Evolutionary conservation across 2,797 vertebrate species (phyloP), one percentile per base, ranked within the genome.

Genomic region (Carduelis carduelis): DNA sequence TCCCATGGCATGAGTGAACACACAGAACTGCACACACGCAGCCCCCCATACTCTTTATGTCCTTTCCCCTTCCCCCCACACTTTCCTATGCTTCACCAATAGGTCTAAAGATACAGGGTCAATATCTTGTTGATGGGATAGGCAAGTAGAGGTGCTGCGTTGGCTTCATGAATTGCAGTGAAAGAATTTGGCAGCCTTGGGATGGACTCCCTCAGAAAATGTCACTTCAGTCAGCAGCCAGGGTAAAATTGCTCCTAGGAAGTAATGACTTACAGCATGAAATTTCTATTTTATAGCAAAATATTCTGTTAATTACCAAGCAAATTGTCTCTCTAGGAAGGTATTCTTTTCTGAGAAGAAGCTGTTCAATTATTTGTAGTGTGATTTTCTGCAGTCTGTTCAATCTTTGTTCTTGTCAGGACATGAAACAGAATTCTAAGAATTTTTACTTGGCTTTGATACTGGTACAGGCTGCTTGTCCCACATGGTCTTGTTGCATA

Each of bases 41-140:
- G 9, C 2, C 3, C 8, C 13, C 10, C 6, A 11, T 6, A 14
- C 1, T n/a, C 3, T 35, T 19, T 53, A 17, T 16, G 14, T 12
- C 14, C 2, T 41, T 78, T 68, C 35, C 6, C 59, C 28, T 69
- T 80, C 9, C 28, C 11, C 15, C 5, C 3, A 11, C 8, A 10
- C 15, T 78, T 89, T 32, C 26, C 17, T 22, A 14, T 32, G 19
- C 27, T 50, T 85, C 59, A 53, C 55, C 46, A 72, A 24, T 14
- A 15, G 9, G 5, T 64, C 41, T 55, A 46, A 56, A 47, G 20
- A 37, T 24, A 27, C 2, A 46, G 13, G 3, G 57, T 83, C 20
- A 28, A 4, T 53, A 30, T 30, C 37, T 85, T n/a, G 14, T 30
- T 74, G 66, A 53, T 8, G 3, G 79, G 9, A 41, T 27, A 34